A percentile compares a stretch with the other conserved stretches of the same genome.
phyloP scores from a whole-genome alignment of 2,797 vertebrate species.

The Halcyon smyrnensis region DNA sequence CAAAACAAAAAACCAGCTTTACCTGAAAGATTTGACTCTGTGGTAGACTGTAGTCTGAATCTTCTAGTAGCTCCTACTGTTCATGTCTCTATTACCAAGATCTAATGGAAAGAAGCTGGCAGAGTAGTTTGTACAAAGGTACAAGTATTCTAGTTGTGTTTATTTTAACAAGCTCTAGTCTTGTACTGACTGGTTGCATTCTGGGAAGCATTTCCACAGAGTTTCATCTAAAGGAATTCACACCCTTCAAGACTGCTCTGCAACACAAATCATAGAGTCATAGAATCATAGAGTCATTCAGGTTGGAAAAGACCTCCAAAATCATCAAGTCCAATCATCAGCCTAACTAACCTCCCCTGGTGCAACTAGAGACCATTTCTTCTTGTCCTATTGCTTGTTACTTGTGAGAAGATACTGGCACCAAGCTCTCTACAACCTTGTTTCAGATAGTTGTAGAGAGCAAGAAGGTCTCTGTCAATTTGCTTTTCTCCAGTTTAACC shows the following conservation, averaged over 20 bases:
- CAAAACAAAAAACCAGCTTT: background rate
- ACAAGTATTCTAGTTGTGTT: background rate
- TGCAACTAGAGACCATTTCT: too few relatives aligned
- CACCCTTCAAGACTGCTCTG: background rate
- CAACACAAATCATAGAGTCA: too few relatives aligned
- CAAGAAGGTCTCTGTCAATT: too few relatives aligned
- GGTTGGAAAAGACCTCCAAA: too few relatives aligned
- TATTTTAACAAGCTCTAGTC: background rate
- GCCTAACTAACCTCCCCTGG: too few relatives aligned
- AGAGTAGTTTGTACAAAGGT: background rate
- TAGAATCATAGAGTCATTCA: too few relatives aligned
- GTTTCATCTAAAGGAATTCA: background rate
- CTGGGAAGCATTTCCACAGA: background rate
- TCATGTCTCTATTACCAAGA: background rate
- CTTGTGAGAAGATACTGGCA: too few relatives aligned
- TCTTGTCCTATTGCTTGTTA: too few relatives aligned
- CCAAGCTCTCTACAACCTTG: too few relatives aligned
- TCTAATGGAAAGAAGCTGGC: background rate
- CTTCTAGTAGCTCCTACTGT: background rate
- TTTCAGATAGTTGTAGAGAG: too few relatives aligned
- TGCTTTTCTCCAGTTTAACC: too few relatives aligned
- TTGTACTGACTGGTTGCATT: background rate
- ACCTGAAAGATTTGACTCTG: background rate
- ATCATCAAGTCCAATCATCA: too few relatives aligned
- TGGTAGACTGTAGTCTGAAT: background rate